These are phyloP conservation scores for Pholis gunnellus DNA, from an alignment of 2,113 vertebrate species.

Conservation along the genomic window DNA sequence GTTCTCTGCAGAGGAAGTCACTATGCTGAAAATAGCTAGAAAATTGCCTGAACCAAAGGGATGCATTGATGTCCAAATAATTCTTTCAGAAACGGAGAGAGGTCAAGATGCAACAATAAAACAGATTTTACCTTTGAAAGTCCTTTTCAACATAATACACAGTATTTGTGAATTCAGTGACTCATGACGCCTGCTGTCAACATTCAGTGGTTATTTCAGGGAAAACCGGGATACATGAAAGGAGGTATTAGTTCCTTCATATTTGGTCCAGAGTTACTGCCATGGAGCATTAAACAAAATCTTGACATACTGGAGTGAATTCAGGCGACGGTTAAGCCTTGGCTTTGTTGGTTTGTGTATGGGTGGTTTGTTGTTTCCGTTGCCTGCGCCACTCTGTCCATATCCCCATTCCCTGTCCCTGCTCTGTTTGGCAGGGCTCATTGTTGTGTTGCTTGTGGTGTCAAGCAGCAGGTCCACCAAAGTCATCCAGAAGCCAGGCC, in stretches of 20 bases:
- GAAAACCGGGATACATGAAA: constrained; percentile 37
- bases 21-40: constrained; percentile 54
- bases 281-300: constrained; percentile 32
- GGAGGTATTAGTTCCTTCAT: constrained; percentile 17
- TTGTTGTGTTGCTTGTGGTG: constrained; percentile 67
- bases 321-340: constrained; percentile 4
- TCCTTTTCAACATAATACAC: constrained; percentile 27
- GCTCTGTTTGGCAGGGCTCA: constrained; percentile 50
- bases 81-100: constrained; percentile 53
- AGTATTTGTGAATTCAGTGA: constrained; percentile 27
- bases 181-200: constrained; percentile 15
- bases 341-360: constrained; percentile 54
- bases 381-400: constrained; percentile 32
- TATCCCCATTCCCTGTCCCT: constrained; percentile 30
- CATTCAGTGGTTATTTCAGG: constrained; percentile 11
- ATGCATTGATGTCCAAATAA: constrained; percentile 54
- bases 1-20: constrained; percentile 46
- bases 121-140: constrained; percentile 46
- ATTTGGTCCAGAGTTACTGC: constrained; percentile 25
- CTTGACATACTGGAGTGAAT: constrained; percentile 22
- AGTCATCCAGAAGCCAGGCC: constrained; percentile 63
- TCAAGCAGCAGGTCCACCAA: constrained; percentile 54
- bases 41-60: constrained; percentile 42
- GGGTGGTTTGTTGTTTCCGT: constrained; percentile 53
- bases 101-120: constrained; percentile 46